Evolutionary conservation across 2,113 vertebrate genomes (phyloP).

Genomic region (Dunckerocampus dactyliophorus): DNA sequence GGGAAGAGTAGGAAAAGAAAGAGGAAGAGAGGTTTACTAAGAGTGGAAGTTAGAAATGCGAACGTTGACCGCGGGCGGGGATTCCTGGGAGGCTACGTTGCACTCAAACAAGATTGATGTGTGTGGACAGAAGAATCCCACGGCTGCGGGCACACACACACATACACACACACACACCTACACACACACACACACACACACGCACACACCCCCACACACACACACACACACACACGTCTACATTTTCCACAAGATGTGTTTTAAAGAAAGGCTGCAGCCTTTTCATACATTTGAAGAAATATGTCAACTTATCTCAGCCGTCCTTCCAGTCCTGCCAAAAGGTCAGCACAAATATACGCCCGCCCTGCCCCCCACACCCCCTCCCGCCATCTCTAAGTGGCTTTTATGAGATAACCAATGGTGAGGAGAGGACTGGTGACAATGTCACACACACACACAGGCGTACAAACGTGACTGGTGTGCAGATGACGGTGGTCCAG

Average conservation of each 20-base stretch:
- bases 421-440: constrained; percentile 21
- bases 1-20: not conserved
- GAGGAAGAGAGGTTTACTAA: constrained; percentile 3
- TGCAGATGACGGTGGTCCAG: constrained; percentile 12
- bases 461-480: constrained; percentile 27
- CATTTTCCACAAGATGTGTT: constrained; percentile 7
- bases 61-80: constrained; percentile 26
- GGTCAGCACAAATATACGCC: constrained; percentile 31
- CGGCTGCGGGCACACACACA: constrained; percentile 27
- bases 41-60: constrained; percentile 19
- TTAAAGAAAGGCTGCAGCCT: constrained; percentile 2
- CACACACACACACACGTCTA: constrained; percentile 3
- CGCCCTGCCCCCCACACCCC: not conserved
- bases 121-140: constrained; percentile 55
- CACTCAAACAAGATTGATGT: constrained; percentile 57
- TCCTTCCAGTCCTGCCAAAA: constrained; percentile 40
- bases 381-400: constrained; percentile 14
- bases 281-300: not conserved
- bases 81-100: constrained; percentile 49
- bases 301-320: constrained; percentile 20
- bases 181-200: constrained; percentile 17
- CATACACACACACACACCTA: constrained; percentile 16
- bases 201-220: constrained; percentile 8
- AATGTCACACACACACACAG: constrained; percentile 26
- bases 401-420: constrained; percentile 28